Evolutionary conservation across 92 coral and sea anemone genomes (phyloP).

Genomic region (Phymanthus crucifer): DNA sequence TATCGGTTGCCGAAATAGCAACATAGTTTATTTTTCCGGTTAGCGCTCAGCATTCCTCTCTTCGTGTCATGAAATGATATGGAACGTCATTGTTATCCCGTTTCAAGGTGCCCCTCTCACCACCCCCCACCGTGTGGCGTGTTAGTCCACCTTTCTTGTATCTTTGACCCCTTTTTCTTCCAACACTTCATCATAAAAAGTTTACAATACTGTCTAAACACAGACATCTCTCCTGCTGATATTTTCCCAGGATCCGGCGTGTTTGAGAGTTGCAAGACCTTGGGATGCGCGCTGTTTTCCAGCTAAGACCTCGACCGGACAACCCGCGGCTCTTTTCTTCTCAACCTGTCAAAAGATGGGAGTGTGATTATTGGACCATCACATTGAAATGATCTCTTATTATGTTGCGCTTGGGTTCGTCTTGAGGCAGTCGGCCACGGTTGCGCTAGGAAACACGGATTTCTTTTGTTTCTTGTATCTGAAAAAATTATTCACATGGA

Average conservation of each 20-base stretch:
- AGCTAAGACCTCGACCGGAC: background rate
- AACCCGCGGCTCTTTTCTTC: constrained; percentile 10
- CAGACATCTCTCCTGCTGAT: background rate
- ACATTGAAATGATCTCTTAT: background rate
- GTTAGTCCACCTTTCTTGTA: background rate
- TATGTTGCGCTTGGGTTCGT: constrained; percentile 8
- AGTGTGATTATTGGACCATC: constrained; percentile 11
- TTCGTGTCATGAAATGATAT: background rate
- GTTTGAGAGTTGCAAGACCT: background rate
- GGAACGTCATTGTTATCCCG: background rate
- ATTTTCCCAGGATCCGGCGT: background rate
- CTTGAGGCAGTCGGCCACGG: background rate
- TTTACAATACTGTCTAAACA: background rate
- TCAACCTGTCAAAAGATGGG: constrained; percentile 28
- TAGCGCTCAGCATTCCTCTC: background rate
- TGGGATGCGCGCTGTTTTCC: background rate
- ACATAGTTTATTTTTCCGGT: background rate
- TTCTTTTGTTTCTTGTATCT: background rate
- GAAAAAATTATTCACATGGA: background rate
- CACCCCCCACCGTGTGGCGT: background rate
- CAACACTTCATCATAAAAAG: background rate
- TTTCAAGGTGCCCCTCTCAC: background rate
- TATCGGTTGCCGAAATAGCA: background rate
- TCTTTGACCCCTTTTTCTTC: background rate
- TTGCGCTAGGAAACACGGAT: background rate